phyloP scores from a whole-genome alignment of 2,888 invertebrate species.

The Morpho deidamia region DNA sequence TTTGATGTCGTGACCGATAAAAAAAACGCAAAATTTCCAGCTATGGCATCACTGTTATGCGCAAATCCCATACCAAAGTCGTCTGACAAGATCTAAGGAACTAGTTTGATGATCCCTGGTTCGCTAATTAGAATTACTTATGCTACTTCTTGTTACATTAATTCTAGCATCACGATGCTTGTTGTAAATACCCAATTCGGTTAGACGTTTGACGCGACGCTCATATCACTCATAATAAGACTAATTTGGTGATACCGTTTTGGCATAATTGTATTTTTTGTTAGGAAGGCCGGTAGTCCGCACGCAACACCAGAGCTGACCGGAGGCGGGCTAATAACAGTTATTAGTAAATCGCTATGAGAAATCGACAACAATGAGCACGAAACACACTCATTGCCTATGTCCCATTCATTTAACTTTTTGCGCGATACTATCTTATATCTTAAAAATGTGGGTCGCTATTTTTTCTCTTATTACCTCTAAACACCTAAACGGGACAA shows the following conservation, averaged over 20 bases:
- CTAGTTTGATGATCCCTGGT: constrained; percentile 25
- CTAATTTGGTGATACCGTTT: constrained; percentile 70
- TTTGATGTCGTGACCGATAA: constrained; percentile 9
- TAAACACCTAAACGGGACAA: constrained; percentile 51
- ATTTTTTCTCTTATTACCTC: constrained; percentile 45
- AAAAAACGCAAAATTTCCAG: constrained; percentile 13
- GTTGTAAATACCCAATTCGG: constrained; percentile 34
- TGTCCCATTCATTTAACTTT: constrained; percentile 63
- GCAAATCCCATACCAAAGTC: constrained; percentile 14
- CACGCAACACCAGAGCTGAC: constrained; percentile 51
- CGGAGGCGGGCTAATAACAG: constrained; percentile 61
- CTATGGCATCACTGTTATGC: constrained; percentile 27
- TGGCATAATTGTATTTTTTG: constrained; percentile 68
- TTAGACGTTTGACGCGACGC: constrained; percentile 46
- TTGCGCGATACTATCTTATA: constrained; percentile 55
- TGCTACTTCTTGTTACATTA: constrained; percentile 24
- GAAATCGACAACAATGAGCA: constrained; percentile 73
- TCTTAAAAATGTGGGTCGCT: constrained; percentile 58
- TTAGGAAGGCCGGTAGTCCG: constrained; percentile 54
- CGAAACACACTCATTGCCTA: constrained; percentile 63
- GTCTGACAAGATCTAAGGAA: constrained; percentile 15
- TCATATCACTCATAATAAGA: constrained; percentile 46
- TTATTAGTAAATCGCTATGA: constrained; percentile 69
- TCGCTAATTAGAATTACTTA: constrained; percentile 27
- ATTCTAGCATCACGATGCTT: constrained; percentile 14